Conservation (phyloP, 2,797 vertebrate species). For the Mastacembelus armatus region DNA sequence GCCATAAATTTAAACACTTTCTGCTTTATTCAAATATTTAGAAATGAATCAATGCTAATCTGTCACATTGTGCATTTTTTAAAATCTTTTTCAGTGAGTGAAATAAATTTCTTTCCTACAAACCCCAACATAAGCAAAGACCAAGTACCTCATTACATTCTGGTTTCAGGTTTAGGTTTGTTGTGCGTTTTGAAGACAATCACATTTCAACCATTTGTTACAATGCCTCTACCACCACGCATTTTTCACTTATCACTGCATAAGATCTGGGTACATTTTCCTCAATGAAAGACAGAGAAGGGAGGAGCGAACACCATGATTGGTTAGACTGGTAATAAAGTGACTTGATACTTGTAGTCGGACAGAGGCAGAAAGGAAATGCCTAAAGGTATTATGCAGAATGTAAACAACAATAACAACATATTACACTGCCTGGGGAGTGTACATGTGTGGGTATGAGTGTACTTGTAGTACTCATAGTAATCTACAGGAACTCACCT, state of each 20-base stretch:
- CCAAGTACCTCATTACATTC: too few relatives aligned
- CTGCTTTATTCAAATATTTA: conserved; percentile 23
- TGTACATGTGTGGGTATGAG: too few relatives aligned
- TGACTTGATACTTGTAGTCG: conserved; percentile 53
- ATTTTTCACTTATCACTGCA: conserved; percentile 11
- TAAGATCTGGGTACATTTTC: conserved; percentile 70
- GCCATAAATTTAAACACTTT: conserved; percentile 10
- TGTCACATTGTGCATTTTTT: background rate
- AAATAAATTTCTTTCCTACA: background rate
- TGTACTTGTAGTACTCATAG: too few relatives aligned
- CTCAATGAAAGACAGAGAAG: conserved; percentile 49
- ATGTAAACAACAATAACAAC: conserved; percentile 70
- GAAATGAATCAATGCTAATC: conserved; percentile 16
- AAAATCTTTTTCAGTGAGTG: conserved; percentile 4
- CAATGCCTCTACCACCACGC: conserved; percentile 6
- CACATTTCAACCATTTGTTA: conserved; percentile 5
- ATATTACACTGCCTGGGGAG: conserved; percentile 35
- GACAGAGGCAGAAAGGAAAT: conserved; percentile 48
- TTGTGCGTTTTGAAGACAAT: conserved; percentile 1
- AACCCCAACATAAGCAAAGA: background rate
- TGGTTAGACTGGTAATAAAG: conserved; percentile 54
- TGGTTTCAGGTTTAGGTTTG: background rate
- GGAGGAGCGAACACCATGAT: conserved; percentile 45
- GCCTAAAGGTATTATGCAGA: conserved; percentile 51
- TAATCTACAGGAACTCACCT: conserved; percentile 12